Conservation (phyloP, 2,797 vertebrate genomes). For the Okamejei kenojei region DNA sequence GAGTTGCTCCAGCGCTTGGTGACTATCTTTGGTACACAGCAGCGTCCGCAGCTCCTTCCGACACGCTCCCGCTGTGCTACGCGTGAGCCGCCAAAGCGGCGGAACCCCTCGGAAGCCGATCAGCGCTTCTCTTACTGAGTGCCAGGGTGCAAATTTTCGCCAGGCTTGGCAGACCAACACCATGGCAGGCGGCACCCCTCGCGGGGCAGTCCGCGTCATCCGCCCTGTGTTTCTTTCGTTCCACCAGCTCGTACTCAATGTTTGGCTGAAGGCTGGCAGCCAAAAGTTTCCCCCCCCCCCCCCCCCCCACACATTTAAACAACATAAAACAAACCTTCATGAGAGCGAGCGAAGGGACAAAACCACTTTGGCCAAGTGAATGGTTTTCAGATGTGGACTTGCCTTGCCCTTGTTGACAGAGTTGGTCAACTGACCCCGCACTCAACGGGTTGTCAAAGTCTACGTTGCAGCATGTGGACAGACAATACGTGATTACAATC, state of each 20-base stretch:
- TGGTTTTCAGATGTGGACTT: slow-evolving; percentile 13
- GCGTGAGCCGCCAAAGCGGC: not conserved
- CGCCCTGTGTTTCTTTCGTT: not conserved
- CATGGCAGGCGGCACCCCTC: not conserved
- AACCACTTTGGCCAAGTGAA: slow-evolving; percentile 5
- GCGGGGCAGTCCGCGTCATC: not conserved
- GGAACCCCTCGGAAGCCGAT: too few species aligned
- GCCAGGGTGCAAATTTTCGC: not conserved
- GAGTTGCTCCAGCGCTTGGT: too few species aligned
- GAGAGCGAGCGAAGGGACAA: not conserved
- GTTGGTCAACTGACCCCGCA: not conserved
- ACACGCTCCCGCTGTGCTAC: too few species aligned
- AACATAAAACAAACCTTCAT: not conserved
- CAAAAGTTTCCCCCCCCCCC: not conserved
- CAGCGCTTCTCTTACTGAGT: too few species aligned
- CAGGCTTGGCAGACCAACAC: not conserved
- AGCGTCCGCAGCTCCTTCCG: too few species aligned
- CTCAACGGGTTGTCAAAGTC: not conserved
- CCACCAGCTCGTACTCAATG: not conserved
- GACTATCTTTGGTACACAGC: too few species aligned
- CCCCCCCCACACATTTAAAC: not conserved
- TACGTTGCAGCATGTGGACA: not conserved
- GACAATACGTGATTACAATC: too few species aligned
- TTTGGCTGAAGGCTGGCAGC: not conserved
- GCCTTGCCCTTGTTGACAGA: not conserved